Conservation (phyloP, 2,113 vertebrate species). For the Pteropus alecto region DNA sequence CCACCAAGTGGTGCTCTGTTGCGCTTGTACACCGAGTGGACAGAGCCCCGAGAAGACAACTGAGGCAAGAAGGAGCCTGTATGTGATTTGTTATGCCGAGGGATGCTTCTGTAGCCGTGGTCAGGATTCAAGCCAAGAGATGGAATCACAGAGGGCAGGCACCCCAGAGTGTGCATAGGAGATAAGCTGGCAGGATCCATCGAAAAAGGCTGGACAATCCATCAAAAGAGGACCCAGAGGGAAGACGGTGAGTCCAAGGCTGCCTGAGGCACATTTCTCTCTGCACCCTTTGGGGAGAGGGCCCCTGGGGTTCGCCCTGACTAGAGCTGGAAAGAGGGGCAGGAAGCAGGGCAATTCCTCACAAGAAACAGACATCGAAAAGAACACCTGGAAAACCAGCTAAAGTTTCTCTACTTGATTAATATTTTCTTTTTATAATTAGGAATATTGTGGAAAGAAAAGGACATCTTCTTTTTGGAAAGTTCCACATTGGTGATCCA, state of each 20-base stretch:
- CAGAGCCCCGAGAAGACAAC: background rate
- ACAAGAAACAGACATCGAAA: background rate
- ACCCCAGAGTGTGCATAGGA: background rate
- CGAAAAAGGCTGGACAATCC: background rate
- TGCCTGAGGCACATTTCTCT: background rate
- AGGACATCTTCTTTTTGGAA: background rate
- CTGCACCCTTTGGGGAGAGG: background rate
- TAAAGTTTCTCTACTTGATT: background rate
- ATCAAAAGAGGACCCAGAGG: too few species aligned
- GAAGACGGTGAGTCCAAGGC: fast-evolving
- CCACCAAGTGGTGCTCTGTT: background rate
- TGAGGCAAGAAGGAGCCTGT: background rate
- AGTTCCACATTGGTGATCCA: background rate
- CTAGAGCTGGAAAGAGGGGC: background rate
- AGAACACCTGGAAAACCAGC: background rate
- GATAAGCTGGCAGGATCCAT: background rate
- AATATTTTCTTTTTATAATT: background rate
- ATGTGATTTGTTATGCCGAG: background rate
- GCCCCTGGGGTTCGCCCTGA: background rate
- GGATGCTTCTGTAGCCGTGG: background rate
- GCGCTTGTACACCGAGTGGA: background rate
- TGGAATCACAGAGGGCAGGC: background rate
- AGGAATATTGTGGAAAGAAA: background rate
- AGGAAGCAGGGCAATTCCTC: background rate
- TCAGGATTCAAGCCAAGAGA: background rate